A percentile compares a stretch with the other conserved stretches of the same genome.
phyloP scores from a whole-genome alignment of 2,888 invertebrate genomes.

The Drosophila antonietae region DNA sequence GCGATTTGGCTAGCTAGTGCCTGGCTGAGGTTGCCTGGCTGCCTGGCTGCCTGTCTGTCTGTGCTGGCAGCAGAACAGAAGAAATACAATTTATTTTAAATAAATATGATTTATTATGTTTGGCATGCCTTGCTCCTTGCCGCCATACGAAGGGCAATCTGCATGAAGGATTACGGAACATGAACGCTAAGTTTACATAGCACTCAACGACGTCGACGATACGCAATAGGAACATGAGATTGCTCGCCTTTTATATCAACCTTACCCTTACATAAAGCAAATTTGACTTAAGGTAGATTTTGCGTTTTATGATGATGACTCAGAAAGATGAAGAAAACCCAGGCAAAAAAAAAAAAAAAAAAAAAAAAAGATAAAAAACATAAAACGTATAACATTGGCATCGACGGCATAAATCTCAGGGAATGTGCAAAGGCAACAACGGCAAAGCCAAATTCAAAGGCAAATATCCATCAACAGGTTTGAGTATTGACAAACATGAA shows the following conservation, averaged over 20 bases:
- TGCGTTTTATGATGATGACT: slow-evolving; percentile 67
- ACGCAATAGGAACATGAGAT: slow-evolving; percentile 51
- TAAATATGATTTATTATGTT: slow-evolving; percentile 78
- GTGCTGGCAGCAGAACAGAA: slow-evolving; percentile 20
- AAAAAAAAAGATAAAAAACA: neutral
- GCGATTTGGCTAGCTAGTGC: slow-evolving; percentile 40
- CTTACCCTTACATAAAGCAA: slow-evolving; percentile 38
- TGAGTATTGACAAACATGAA: slow-evolving; percentile 68
- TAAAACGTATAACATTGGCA: slow-evolving; percentile 22
- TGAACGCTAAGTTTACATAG: slow-evolving; percentile 63
- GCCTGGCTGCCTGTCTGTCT: neutral
- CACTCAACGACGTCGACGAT: slow-evolving; percentile 55
- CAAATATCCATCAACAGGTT: slow-evolving; percentile 67
- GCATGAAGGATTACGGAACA: slow-evolving; percentile 61
- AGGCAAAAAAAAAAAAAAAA: slow-evolving; percentile 7
- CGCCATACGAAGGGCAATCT: slow-evolving; percentile 52
- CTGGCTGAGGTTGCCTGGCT: neutral
- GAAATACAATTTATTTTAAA: slow-evolving; percentile 75
- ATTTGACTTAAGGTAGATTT: slow-evolving; percentile 73
- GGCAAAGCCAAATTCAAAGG: slow-evolving; percentile 5
- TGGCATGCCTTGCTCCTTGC: slow-evolving; percentile 42
- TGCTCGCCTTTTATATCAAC: slow-evolving; percentile 4
- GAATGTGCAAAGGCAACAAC: neutral
- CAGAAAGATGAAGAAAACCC: slow-evolving; percentile 24
- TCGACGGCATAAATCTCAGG: slow-evolving; percentile 48